phyloP scores from a whole-genome alignment of 2,113 vertebrate species.

The Pterocles gutturalis region DNA sequence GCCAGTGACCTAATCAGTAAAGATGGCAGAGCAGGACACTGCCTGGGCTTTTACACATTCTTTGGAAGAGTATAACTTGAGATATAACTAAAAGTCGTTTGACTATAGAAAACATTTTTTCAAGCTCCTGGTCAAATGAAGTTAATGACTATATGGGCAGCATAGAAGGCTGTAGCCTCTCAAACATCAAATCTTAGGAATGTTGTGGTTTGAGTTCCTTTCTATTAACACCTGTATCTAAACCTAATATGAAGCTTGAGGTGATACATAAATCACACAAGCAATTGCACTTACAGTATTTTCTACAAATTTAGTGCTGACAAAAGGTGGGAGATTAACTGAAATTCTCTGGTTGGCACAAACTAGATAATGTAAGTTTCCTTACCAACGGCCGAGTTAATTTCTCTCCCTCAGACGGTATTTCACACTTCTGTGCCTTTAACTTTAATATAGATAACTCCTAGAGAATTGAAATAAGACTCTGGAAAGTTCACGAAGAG shows the following conservation, averaged over 20 bases:
- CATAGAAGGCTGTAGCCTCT: not conserved
- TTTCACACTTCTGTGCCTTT: not conserved
- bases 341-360: not conserved
- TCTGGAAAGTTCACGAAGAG: not conserved
- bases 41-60: not conserved
- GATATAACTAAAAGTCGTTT: not conserved
- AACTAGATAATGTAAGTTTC: not conserved
- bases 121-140: not conserved
- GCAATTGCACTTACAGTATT: not conserved
- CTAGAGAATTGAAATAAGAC: not conserved
- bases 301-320: not conserved
- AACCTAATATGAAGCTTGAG: not conserved
- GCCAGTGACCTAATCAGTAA: not conserved
- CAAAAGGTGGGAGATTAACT: not conserved
- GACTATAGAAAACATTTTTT: not conserved
- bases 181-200: not conserved
- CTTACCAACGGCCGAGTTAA: not conserved
- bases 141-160: not conserved
- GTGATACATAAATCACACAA: not conserved
- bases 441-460: not conserved
- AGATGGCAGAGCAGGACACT: not conserved
- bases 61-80: not conserved
- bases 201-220: not conserved
- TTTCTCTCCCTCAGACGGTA: not conserved
- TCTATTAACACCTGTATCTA: not conserved